Evolutionary conservation across 2,113 vertebrate genomes (phyloP), one percentile per base, ranked within the genome.

Genomic region (Myiozetetes cayanensis): DNA sequence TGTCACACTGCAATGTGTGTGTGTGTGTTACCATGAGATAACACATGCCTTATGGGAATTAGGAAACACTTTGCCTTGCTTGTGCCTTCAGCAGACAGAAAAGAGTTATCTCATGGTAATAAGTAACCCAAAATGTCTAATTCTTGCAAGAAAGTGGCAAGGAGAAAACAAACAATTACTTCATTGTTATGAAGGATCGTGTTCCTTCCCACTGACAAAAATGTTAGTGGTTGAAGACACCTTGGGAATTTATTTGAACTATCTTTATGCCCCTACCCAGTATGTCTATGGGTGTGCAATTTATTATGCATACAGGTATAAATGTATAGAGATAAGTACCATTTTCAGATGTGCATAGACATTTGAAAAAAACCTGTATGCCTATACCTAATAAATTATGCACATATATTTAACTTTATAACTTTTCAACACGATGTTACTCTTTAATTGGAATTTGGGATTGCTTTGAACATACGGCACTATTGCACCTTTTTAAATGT

Each of bases 331-430:
- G 21, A 61, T 30, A 87, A 22, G 44, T 20, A 85, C 35, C 19
- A 61, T 61, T 73, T 90, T 65, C 25, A n/a, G 49, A 87, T 49
- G 35, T 44, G 21, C 2, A 3, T 0, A 61, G 70, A 30, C 14
- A 52, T 68, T 65, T 56, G 39, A 17, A 71, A 74, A 86, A 62
- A 65, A 63, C 31, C 5, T 14, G 87, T 82, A 87, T 47, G 20
- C 31, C 59, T 67, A 35, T 58, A 30, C 13, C 20, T 85, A 83
- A 96, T 89, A 89, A 96, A 97, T 94, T 95, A 93, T 89, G 50
- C 28, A 70, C 23, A 41, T 28, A 30, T n/a, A 53, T 86, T 77
- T 81, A 65, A 75, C 11, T 74, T 93, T 12, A 55, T 28, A 77
- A 33, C 50, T 55, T 11, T 58, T 87, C 80, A 85, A 27, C 31